Evolutionary conservation across 2,113 vertebrate genomes (phyloP), one percentile per base, ranked within the genome.

Genomic region (Daboia siamensis): DNA sequence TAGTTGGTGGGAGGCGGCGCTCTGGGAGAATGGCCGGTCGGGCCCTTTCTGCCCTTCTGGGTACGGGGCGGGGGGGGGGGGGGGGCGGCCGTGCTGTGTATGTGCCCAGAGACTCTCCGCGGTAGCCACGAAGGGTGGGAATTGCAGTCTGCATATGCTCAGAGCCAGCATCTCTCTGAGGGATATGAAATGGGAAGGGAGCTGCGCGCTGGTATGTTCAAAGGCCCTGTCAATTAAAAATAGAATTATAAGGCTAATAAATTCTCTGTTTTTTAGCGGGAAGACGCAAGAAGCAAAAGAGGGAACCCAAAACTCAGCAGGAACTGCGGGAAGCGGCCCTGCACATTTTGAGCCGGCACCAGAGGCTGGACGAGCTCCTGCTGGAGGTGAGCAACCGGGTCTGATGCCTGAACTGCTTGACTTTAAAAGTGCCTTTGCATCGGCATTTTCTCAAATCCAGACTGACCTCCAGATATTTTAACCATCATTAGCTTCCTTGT

Each of bases 261-360:
- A 5, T 24, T 11, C 23, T 29, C 0, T 74, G 48, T 12, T 64
- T 54, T 17, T 90, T 69, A 98, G 97, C 96, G 86, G 98, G 97
- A 92, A 97, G 97, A 94, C 20, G 85, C 91, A 93, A 90, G 69
- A 94, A 96, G 54, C 96, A 97, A 90, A 98, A 92, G 92, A 94
- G 26, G 0, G 55, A 90, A 52, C 93, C 91, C 1, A 94, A 94
- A 55, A 98, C 96, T 0, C 85, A 6, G 3, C 69, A 86, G 1
- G 95, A 95, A 88, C 93, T 99, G 11, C 98, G 85, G 93, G 96
- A 97, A 44, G 98, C 98, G 0, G 97, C 96, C 0, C 85, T 99
- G 92, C 93, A 23, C 48, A 96, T 99, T 92, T 93, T 99, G 94
- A 97, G 97, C 23, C 96, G 90, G 44, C 97, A 98, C 46, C 98